Evolutionary conservation across 2,113 vertebrate genomes (phyloP), one percentile per base, ranked within the genome.

Genomic region (Emydocephalus ijimae): DNA sequence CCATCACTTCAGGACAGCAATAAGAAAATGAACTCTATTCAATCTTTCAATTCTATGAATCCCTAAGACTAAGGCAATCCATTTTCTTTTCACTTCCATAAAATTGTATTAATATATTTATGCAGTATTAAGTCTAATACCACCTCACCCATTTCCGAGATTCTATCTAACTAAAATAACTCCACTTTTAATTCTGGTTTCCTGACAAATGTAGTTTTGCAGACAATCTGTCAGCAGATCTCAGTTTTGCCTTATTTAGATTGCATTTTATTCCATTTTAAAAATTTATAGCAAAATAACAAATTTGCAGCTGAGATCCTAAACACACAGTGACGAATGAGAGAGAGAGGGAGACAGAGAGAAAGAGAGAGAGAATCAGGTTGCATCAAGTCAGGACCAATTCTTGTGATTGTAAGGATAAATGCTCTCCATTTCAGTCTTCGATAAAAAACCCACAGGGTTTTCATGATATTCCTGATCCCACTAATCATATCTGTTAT

Each of bases 161-260:
- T 91, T 15, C 64, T 55, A 39, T 54, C 21, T 55, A 43, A 10
- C 39, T 21, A 52, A 5, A 87, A 88, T 7, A 61, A 52, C 9
- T 69, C 74, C 5, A 29, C 10, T 56, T 85, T 59, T 92, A 64
- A 92, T 88, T 92, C 23, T 88, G 21, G 21, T 69, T 92, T 92
- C 59, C 10, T 92, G 21, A 59, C 57, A 48, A 69, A 91, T 29
- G 48, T 86, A 54, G 26, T 54, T 54, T 88, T 54, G n/a, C 57
- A 88, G 45, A 45, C 29, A 87, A 87, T 52, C 45, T 92, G 20
- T 88, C 91, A 87, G 57, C 56, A 26, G 85, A 69, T 39, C 39
- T 39, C n/a, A 92, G 45, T 69, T 52, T 87, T 54, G 48, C 59
- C 86, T 88, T 61, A 69, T 39, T 54, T 69, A 88, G 43, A 92